Conservation (phyloP, 2,888 invertebrate species). For the Heliconius sara region DNA sequence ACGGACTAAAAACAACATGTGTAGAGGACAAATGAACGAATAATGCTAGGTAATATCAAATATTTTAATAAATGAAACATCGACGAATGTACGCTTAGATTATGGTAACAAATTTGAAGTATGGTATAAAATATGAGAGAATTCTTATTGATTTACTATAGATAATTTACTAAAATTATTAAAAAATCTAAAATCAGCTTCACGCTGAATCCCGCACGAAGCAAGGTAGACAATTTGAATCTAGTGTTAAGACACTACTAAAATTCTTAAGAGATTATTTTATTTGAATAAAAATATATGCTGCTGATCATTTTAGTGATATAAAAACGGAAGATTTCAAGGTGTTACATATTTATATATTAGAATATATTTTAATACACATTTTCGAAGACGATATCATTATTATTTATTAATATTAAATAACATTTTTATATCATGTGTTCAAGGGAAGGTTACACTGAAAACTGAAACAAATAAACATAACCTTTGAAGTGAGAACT, state of each 20-base stretch:
- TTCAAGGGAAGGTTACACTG: constrained; percentile 69
- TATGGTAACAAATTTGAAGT: too few relatives aligned
- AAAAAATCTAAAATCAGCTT: too few relatives aligned
- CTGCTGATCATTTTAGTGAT: not conserved
- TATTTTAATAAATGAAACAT: not conserved
- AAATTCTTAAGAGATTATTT: not conserved
- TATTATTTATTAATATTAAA: constrained; percentile 33
- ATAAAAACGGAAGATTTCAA: constrained; percentile 13
- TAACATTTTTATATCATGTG: constrained; percentile 42
- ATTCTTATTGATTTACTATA: too few relatives aligned
- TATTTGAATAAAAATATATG: not conserved
- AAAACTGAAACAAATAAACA: constrained; percentile 51
- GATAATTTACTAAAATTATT: too few relatives aligned
- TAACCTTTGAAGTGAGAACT: constrained; percentile 53
- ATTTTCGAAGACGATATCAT: constrained; percentile 4
- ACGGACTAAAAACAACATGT: constrained; percentile 24
- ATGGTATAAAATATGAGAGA: too few relatives aligned
- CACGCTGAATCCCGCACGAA: too few relatives aligned
- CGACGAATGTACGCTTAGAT: not conserved
- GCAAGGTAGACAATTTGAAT: too few relatives aligned
- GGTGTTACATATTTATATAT: not conserved
- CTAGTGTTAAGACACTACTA: not conserved
- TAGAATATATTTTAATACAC: constrained; percentile 21
- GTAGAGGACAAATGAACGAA: constrained; percentile 17
- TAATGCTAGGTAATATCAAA: not conserved